These are phyloP conservation scores for Callyntrura guangdongensis DNA, from an alignment of 2,888 invertebrate genomes.

Conservation along the genomic window DNA sequence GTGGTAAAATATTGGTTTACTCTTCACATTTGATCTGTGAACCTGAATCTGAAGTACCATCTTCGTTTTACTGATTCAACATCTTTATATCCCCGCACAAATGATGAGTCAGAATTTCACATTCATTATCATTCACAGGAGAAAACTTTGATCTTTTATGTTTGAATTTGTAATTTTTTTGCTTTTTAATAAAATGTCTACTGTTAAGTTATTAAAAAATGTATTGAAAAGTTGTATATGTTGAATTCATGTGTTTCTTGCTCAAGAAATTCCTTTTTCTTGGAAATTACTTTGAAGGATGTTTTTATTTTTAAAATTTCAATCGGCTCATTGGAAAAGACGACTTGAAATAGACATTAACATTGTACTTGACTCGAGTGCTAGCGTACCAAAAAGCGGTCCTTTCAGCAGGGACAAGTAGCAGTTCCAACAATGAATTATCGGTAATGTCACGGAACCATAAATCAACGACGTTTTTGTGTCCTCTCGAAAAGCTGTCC, in stretches of 20 bases:
- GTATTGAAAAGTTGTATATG: too few relatives aligned
- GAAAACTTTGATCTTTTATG: conserved; percentile 35
- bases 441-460: conserved; percentile 55
- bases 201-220: background rate
- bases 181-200: background rate
- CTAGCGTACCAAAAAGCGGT: background rate
- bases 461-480: conserved; percentile 65
- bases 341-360: background rate
- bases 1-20: background rate
- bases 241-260: too few relatives aligned
- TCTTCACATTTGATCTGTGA: background rate
- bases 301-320: too few relatives aligned
- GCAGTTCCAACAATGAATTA: conserved; percentile 56
- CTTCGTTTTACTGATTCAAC: background rate
- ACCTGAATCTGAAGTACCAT: conserved; percentile 4
- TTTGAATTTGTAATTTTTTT: background rate
- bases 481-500: conserved; percentile 24
- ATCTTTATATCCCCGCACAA: background rate
- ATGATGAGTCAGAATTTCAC: conserved; percentile 5
- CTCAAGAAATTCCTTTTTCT: background rate
- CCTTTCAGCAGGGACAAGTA: background rate
- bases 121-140: background rate
- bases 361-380: background rate
- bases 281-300: background rate
- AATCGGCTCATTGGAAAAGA: background rate